A percentile compares a stretch with the other conserved stretches of the same genome.
phyloP scores from a whole-genome alignment of 2,113 vertebrate genomes.

The Atherinomorus stipes region DNA sequence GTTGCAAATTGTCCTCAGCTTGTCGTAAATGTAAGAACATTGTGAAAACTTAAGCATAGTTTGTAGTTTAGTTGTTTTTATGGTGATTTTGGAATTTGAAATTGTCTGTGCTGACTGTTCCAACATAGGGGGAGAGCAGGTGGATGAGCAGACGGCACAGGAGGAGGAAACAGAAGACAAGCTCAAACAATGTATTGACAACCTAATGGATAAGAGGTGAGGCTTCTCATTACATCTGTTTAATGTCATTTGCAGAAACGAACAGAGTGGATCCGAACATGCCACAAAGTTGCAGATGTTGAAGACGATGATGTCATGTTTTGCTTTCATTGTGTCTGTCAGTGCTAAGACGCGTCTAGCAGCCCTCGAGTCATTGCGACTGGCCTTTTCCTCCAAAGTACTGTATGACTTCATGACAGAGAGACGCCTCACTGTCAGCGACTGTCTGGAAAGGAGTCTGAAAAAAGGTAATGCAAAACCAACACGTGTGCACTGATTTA shows the following conservation, averaged over 20 bases:
- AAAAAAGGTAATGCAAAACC: constrained; percentile 87
- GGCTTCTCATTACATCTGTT: not conserved
- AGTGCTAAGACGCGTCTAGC: constrained; percentile 88
- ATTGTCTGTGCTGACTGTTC: constrained; percentile 4
- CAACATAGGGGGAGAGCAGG: constrained; percentile 84
- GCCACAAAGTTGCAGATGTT: not conserved
- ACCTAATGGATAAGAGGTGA: constrained; percentile 92
- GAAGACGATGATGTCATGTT: not conserved
- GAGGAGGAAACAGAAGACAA: constrained; percentile 93
- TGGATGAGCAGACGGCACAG: constrained; percentile 88
- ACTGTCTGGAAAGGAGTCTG: constrained; percentile 93
- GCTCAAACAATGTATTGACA: constrained; percentile 92
- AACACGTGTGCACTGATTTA: not conserved
- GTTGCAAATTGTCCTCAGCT: no score
- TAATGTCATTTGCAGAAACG: not conserved
- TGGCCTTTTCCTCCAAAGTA: constrained; percentile 87
- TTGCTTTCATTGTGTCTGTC: not conserved
- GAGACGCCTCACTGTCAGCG: constrained; percentile 86
- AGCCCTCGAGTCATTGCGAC: constrained; percentile 88
- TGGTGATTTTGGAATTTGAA: no score
- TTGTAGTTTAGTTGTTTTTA: no score
- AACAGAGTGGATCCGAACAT: not conserved
- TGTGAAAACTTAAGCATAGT: no score
- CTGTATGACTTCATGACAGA: constrained; percentile 90
- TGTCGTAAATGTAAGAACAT: no score